phyloP scores from a whole-genome alignment of 2,888 invertebrate genomes.

The Luperina testacea region DNA sequence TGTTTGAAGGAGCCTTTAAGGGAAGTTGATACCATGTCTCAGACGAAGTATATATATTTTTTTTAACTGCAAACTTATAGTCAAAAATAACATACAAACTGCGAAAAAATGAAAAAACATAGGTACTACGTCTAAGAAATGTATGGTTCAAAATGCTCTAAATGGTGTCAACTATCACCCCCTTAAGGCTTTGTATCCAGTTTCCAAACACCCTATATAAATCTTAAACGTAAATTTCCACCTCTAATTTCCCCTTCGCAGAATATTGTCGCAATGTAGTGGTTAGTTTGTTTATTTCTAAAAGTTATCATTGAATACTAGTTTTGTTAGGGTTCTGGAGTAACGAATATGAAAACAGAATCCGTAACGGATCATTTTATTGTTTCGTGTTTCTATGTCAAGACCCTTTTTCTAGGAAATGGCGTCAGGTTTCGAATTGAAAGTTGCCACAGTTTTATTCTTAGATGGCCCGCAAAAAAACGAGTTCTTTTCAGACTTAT shows the following conservation, averaged over 20 bases:
- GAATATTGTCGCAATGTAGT: not conserved
- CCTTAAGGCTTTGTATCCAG: too few relatives aligned
- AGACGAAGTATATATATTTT: too few relatives aligned
- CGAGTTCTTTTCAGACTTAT: conserved; percentile 1
- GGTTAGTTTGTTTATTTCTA: not conserved
- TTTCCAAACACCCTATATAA: too few relatives aligned
- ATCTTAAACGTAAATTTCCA: not conserved
- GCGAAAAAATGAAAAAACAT: too few relatives aligned
- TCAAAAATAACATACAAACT: too few relatives aligned
- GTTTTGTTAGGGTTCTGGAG: not conserved
- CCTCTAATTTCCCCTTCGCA: not conserved
- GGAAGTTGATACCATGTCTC: too few relatives aligned
- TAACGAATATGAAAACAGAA: conserved; percentile 33
- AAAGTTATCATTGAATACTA: conserved; percentile 18
- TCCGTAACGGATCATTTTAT: conserved; percentile 30
- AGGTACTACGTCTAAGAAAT: too few relatives aligned
- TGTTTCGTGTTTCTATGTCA: conserved; percentile 43
- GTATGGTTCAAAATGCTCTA: too few relatives aligned
- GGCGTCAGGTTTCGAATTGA: conserved; percentile 22
- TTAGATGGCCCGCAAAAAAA: conserved; percentile 17
- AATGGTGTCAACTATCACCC: too few relatives aligned
- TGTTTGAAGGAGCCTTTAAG: too few relatives aligned
- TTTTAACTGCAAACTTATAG: too few relatives aligned
- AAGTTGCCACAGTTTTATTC: conserved; percentile 13
- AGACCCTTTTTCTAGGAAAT: conserved; percentile 41